Conservation (phyloP, 2,113 vertebrate genomes). For the Cyphomyrus discorhynchus region DNA sequence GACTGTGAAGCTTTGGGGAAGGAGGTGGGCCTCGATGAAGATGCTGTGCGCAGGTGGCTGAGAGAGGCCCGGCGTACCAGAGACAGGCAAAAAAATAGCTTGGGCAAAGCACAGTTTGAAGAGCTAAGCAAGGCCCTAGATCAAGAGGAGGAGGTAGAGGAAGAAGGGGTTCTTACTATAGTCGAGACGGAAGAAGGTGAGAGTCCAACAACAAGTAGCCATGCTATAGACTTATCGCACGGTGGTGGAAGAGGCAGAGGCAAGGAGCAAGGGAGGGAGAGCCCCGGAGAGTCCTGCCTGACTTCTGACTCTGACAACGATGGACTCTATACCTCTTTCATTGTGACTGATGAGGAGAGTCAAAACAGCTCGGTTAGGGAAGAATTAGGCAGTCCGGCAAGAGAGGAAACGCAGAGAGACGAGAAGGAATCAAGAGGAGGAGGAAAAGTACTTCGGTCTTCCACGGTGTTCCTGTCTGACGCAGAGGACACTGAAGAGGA, state of each 20-base stretch:
- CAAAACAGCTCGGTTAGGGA: constrained; percentile 52
- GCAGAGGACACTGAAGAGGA: constrained; percentile 67
- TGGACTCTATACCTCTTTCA: constrained; percentile 63
- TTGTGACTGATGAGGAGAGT: constrained; percentile 66
- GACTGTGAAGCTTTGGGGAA: constrained; percentile 65
- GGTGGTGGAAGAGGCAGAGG: constrained; percentile 44
- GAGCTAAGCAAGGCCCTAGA: not conserved
- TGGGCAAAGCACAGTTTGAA: constrained; percentile 20
- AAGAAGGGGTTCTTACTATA: constrained; percentile 57
- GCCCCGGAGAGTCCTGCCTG: constrained; percentile 54
- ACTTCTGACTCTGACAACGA: constrained; percentile 69
- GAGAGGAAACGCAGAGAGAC: constrained; percentile 47
- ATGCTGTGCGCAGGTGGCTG: constrained; percentile 62
- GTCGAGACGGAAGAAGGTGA: constrained; percentile 50
- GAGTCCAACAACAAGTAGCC: constrained; percentile 31
- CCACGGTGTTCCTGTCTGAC: constrained; percentile 67
- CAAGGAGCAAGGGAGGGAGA: constrained; percentile 34
- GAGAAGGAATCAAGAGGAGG: constrained; percentile 49
- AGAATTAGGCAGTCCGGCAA: constrained; percentile 48
- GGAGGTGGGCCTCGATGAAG: constrained; percentile 62
- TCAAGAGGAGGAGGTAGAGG: constrained; percentile 49
- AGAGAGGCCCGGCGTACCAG: constrained; percentile 53
- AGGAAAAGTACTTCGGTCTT: constrained; percentile 67
- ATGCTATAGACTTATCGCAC: constrained; percentile 60
- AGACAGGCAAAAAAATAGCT: constrained; percentile 40